Evolutionary conservation across 2,888 invertebrate species (phyloP).

Genomic region (Thalpophila matura): DNA sequence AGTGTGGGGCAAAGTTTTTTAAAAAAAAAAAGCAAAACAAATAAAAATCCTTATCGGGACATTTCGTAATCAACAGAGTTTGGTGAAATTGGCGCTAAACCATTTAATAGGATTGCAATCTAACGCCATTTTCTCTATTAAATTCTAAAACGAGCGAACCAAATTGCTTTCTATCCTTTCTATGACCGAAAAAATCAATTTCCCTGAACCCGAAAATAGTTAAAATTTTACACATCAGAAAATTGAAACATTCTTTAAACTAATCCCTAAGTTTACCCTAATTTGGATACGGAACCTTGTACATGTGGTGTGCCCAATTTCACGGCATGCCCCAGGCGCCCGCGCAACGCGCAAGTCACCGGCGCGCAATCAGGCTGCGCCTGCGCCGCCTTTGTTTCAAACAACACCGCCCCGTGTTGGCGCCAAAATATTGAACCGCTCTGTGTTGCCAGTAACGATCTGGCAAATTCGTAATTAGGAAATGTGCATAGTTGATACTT

Average conservation of each 20-base stretch:
- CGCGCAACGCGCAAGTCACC: constrained; percentile 80
- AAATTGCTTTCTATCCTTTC: constrained; percentile 32
- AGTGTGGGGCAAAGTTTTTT: too few species aligned
- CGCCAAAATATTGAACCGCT: constrained; percentile 65
- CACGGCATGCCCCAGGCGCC: constrained; percentile 65
- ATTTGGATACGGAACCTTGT: constrained; percentile 66
- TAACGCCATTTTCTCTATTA: constrained; percentile 16
- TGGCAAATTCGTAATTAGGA: constrained; percentile 55
- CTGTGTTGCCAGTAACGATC: constrained; percentile 50
- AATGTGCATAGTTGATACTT: constrained; percentile 12
- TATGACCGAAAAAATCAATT: constrained; percentile 49
- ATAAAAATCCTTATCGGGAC: too few species aligned
- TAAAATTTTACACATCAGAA: constrained; percentile 30
- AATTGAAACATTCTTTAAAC: constrained; percentile 53
- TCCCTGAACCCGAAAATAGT: not conserved
- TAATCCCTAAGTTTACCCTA: constrained; percentile 22
- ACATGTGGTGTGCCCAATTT: constrained; percentile 68
- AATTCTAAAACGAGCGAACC: constrained; percentile 31
- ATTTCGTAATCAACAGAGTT: too few species aligned
- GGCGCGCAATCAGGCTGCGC: constrained; percentile 79
- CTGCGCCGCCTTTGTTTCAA: constrained; percentile 80
- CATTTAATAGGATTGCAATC: not conserved
- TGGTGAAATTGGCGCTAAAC: too few species aligned
- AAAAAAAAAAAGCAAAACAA: too few species aligned
- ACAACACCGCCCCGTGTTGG: constrained; percentile 67